These are phyloP conservation scores for Ceryle rudis DNA, from an alignment of 2,797 vertebrate species.

Conservation along the genomic window DNA sequence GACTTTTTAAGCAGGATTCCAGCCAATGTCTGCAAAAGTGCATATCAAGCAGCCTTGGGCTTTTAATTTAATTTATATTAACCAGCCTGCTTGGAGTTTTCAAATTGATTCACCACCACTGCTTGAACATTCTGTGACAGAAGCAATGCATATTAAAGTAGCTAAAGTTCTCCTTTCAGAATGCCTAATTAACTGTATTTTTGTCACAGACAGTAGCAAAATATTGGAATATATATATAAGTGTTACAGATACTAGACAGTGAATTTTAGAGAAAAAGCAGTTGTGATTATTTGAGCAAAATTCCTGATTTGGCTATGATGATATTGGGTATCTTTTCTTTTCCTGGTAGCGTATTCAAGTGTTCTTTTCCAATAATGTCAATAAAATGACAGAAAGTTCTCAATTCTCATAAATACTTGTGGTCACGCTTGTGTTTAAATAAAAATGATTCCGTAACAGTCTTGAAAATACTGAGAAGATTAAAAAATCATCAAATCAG, in stretches of 20 bases:
- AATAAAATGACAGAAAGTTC: background rate
- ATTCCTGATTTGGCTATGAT: background rate
- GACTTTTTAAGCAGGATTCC: background rate
- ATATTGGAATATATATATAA: background rate
- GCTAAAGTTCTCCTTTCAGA: constrained; percentile 46
- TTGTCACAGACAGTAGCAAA: background rate
- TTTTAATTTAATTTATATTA: constrained; percentile 70
- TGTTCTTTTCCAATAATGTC: background rate
- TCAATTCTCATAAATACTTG: accelerated
- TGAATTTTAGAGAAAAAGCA: background rate
- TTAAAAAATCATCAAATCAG: background rate
- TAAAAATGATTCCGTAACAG: background rate
- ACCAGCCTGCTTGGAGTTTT: constrained; percentile 35
- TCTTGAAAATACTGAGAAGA: background rate
- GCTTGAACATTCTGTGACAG: constrained; percentile 60
- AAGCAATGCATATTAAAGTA: constrained; percentile 65
- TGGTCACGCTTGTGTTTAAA: background rate
- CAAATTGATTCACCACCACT: constrained; percentile 56
- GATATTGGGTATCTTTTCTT: background rate
- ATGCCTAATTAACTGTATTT: constrained; percentile 46
- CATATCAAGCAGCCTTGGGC: constrained; percentile 39
- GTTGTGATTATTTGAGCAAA: background rate
- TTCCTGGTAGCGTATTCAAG: background rate
- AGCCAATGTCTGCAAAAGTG: constrained; percentile 30
- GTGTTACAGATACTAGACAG: background rate